phyloP scores from a whole-genome alignment of 2,888 invertebrate species.

The Cheilosia grossa region DNA sequence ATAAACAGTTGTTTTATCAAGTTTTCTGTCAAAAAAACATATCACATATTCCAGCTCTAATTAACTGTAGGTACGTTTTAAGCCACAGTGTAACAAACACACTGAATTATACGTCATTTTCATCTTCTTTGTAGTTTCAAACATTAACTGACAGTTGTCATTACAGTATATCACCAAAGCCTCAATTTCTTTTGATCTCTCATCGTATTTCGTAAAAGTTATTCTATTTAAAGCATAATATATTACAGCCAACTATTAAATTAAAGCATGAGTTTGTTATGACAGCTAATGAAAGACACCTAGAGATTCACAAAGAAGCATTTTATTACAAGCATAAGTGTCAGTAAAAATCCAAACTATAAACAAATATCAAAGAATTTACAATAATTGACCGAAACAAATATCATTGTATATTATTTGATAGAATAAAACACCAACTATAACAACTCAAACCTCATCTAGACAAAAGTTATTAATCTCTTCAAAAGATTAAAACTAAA shows the following conservation, averaged over 20 bases:
- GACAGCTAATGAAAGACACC: conserved; percentile 25
- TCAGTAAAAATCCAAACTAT: conserved; percentile 1
- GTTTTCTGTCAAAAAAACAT: too few relatives aligned
- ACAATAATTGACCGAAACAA: background rate
- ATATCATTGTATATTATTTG: background rate
- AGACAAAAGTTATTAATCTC: conserved; percentile 10
- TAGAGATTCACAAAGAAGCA: conserved; percentile 27
- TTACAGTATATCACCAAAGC: background rate
- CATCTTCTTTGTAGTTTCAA: too few relatives aligned
- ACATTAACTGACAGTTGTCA: background rate
- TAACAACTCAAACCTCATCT: conserved; percentile 6
- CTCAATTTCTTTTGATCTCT: conserved; percentile 43
- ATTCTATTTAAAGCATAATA: conserved; percentile 30
- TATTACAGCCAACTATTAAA: conserved; percentile 42
- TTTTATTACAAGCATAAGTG: conserved; percentile 25
- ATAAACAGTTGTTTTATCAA: too few relatives aligned
- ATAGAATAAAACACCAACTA: conserved; percentile 32
- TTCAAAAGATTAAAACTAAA: conserved; percentile 13
- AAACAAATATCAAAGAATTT: background rate
- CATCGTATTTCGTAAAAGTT: background rate
- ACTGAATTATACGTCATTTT: too few relatives aligned
- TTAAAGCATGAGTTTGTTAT: conserved; percentile 52
- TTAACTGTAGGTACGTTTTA: too few relatives aligned
- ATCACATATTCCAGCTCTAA: too few relatives aligned
- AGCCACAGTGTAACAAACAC: too few relatives aligned